Conservation (phyloP, 1,140 invertebrate genomes). For the Bombus turneri region DNA sequence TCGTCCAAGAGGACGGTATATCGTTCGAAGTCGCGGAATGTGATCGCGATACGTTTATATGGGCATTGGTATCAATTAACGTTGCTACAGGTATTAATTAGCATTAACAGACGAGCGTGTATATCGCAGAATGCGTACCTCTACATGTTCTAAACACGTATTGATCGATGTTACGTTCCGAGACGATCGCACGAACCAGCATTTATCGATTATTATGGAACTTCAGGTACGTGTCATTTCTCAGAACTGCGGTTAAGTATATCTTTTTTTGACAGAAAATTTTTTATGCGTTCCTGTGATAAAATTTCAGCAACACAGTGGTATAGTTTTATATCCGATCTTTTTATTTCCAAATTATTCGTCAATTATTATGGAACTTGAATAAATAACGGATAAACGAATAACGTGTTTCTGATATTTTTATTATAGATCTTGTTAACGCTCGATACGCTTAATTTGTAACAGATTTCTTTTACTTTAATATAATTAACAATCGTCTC, state of each 20-base stretch:
- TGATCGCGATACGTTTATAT: slow-evolving; percentile 49
- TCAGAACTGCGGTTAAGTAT: no score
- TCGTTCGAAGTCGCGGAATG: slow-evolving; percentile 41
- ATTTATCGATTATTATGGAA: not conserved
- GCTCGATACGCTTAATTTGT: not conserved
- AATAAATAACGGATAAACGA: no score
- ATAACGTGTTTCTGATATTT: no score
- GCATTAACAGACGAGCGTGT: slow-evolving; percentile 11
- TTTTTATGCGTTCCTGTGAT: no score
- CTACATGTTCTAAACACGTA: not conserved
- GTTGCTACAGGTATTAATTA: slow-evolving; percentile 49
- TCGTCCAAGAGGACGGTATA: not conserved
- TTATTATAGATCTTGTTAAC: not conserved
- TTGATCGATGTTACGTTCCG: not conserved
- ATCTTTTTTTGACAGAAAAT: no score
- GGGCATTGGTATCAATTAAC: slow-evolving; percentile 53
- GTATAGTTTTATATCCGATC: no score
- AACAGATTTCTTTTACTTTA: not conserved
- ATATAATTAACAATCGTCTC: no score
- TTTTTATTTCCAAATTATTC: no score
- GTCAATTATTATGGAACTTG: no score
- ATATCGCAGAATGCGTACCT: slow-evolving; percentile 3
- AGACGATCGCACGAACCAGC: not conserved
- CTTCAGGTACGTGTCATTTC: no score
- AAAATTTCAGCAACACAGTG: no score